These are phyloP conservation scores for Catharus bicknelli DNA, from an alignment of 2,113 vertebrate species.

Conservation along the genomic window DNA sequence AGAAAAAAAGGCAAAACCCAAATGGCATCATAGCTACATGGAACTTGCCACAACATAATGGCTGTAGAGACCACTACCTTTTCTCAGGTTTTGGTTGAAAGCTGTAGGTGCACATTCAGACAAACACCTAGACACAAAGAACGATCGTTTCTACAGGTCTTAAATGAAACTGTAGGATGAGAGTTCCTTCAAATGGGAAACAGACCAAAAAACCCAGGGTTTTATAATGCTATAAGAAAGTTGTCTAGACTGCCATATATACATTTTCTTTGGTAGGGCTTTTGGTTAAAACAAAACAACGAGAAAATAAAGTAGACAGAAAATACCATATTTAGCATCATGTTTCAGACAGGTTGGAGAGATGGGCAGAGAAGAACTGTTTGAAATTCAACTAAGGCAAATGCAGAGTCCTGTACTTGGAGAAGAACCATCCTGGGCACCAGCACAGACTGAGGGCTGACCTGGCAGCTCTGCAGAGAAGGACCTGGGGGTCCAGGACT, in stretches of 20 bases:
- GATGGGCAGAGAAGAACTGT: background rate
- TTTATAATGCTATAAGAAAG: background rate
- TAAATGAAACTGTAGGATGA: background rate
- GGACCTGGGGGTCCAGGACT: too few species aligned
- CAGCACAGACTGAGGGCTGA: background rate
- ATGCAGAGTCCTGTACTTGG: background rate
- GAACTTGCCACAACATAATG: background rate
- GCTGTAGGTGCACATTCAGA: background rate
- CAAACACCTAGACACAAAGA: background rate
- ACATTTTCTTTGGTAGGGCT: background rate
- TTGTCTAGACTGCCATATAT: background rate
- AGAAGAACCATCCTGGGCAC: background rate
- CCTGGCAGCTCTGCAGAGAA: background rate
- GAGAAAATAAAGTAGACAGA: background rate
- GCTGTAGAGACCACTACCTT: background rate
- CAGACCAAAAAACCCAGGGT: accelerated
- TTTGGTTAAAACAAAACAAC: background rate
- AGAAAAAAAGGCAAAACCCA: background rate
- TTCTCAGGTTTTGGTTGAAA: background rate
- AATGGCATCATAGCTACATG: background rate
- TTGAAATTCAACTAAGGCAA: background rate
- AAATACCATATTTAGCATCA: background rate
- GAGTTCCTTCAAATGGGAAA: background rate
- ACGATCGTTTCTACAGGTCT: accelerated
- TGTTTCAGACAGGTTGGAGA: background rate